Conservation (phyloP, 2,113 vertebrate species). For the Macroglossus sobrinus region DNA sequence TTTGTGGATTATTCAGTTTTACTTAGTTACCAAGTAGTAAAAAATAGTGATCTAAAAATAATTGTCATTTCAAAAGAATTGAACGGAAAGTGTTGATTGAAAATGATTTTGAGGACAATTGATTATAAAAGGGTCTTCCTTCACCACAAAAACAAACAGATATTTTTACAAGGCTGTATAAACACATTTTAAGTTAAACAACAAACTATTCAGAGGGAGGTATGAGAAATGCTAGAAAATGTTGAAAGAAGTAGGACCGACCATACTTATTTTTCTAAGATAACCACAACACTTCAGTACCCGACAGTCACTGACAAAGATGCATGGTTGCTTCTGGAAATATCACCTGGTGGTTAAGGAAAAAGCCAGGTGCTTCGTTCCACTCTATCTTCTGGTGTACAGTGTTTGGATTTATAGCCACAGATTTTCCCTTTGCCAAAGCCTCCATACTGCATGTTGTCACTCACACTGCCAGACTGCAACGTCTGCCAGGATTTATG, state of each 20-base stretch:
- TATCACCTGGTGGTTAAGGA: slow-evolving; percentile 17
- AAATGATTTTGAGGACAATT: neutral
- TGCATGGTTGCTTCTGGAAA: slow-evolving; percentile 19
- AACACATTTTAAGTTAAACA: neutral
- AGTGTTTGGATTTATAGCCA: slow-evolving; percentile 79
- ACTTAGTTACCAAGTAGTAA: neutral
- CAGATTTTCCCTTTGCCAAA: slow-evolving; percentile 78
- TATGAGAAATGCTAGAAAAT: neutral
- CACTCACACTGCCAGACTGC: slow-evolving; percentile 81
- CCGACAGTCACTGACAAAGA: slow-evolving; percentile 49
- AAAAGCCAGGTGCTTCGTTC: slow-evolving; percentile 29
- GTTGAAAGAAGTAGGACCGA: neutral
- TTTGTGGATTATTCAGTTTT: neutral
- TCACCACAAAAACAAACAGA: neutral
- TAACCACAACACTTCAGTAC: neutral
- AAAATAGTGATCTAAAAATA: slow-evolving; percentile 13
- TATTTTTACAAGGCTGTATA: neutral
- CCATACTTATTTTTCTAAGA: neutral
- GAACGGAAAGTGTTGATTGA: neutral
- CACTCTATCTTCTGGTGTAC: slow-evolving; percentile 69
- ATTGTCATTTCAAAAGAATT: neutral
- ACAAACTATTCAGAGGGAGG: neutral
- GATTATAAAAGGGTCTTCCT: neutral
- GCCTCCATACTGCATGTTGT: slow-evolving; percentile 78
- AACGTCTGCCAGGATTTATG: slow-evolving; percentile 78